Evolutionary conservation across 2,113 vertebrate species (phyloP), one percentile per base, ranked within the genome.

Genomic region (Rhegmatorhina hoffmannsi): DNA sequence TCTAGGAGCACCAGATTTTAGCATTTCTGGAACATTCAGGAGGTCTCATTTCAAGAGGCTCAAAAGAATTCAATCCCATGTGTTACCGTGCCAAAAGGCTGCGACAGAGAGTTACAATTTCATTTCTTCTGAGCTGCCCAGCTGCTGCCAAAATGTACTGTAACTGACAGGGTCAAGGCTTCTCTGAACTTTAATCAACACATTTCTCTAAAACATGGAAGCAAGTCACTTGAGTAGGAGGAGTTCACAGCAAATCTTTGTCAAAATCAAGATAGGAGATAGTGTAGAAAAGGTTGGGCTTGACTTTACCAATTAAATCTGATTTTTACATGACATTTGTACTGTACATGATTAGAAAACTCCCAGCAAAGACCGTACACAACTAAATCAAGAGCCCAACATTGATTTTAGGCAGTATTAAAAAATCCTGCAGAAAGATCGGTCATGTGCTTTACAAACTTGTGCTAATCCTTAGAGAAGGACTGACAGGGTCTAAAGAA

Each of bases 281-380:
- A 13, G 26, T 46, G 11, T 14, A 64, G 58, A 82, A 64, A 70
- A 70, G 20, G 19, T 7, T 84, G 33, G 60, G 23, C 24, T 92
- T 78, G 40, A 64, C 12, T 16, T 75, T 29, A n/a, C 62, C 29
- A 55, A 73, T 73, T n/a, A 53, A 20, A 76, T 53, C 53, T 34
- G 28, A 66, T 5, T 78, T 66, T 36, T 52, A 59, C 14, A 56
- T 0, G 6, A 80, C 9, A 44, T 74, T 86, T 78, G 58, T 43
- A 40, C 25, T 36, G 43, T 10, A 62, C 0, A 0, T 20, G 17
- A 64, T 62, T 49, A 89, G 40, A 82, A 67, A 34, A 72, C 20
- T 76, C 25, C 10, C 50, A 58, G 67, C 11, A 59, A 89, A 84
- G 18, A 75, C 0, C 0, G 1, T 10, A 56, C 0, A 0, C 13